phyloP scores from a whole-genome alignment of 2,888 invertebrate species.

The Amorpha juglandis region DNA sequence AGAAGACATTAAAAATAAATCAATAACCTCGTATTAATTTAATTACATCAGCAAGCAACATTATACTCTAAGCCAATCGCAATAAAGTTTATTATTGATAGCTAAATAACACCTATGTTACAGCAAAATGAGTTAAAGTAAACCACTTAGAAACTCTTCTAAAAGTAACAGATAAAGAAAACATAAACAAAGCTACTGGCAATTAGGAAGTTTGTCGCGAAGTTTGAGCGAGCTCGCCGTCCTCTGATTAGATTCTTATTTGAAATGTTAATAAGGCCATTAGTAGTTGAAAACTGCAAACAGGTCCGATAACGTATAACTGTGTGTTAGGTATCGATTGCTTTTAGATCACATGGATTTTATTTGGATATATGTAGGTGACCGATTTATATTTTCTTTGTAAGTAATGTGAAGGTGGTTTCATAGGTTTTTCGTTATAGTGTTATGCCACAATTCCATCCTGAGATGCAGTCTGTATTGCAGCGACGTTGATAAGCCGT shows the following conservation, averaged over 20 bases:
- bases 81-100: neutral
- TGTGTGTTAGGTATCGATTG: constrained; percentile 17
- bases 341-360: neutral
- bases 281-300: constrained; percentile 22
- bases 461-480: neutral
- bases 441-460: neutral
- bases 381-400: no score
- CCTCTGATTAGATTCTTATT: constrained; percentile 27
- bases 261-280: constrained; percentile 29
- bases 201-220: constrained; percentile 25
- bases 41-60: neutral
- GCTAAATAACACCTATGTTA: neutral
- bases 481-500: neutral
- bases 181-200: constrained; percentile 19
- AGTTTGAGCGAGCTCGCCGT: neutral
- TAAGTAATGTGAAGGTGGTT: neutral
- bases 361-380: neutral
- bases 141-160: constrained; percentile 12
- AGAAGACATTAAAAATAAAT: neutral
- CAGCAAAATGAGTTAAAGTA: constrained; percentile 21
- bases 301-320: constrained; percentile 17
- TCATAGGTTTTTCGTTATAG: neutral
- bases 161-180: constrained; percentile 23
- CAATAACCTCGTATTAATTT: neutral
- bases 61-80: neutral